Conservation (phyloP, 2,113 vertebrate species). For the Gorsachius goisagi region DNA sequence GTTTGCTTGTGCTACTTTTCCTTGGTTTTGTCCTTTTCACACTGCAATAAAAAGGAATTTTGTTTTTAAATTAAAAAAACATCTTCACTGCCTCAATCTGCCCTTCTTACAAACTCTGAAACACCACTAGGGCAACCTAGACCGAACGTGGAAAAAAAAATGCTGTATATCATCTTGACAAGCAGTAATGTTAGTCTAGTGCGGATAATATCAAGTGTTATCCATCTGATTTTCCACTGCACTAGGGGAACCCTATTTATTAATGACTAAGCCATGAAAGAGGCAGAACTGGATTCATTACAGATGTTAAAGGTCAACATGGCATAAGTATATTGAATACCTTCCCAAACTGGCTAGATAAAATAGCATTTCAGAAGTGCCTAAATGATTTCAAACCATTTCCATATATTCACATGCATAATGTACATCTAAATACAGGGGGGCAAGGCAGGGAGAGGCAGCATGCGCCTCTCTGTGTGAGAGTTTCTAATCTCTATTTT, state of each 20-base stretch:
- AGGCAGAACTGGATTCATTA: slow-evolving; percentile 55
- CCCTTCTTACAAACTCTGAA: background rate
- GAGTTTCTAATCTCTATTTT: slow-evolving; percentile 46
- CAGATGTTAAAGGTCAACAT: slow-evolving; percentile 43
- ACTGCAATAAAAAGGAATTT: slow-evolving; percentile 71
- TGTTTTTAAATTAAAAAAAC: background rate
- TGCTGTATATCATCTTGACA: slow-evolving; percentile 15
- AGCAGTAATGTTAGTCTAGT: slow-evolving; percentile 8
- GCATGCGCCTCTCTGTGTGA: background rate
- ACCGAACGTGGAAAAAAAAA: slow-evolving; percentile 3
- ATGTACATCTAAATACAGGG: background rate
- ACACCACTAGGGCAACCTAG: background rate
- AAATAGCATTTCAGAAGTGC: slow-evolving; percentile 43
- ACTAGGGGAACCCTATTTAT: slow-evolving; percentile 30
- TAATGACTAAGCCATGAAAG: slow-evolving; percentile 37
- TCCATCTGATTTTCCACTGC: slow-evolving; percentile 40
- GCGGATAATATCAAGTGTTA: slow-evolving; percentile 10
- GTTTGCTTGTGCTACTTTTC: slow-evolving; percentile 49
- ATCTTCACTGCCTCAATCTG: background rate
- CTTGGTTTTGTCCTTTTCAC: slow-evolving; percentile 76
- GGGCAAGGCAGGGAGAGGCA: background rate
- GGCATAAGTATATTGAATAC: slow-evolving; percentile 28
- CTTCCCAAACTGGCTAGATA: slow-evolving; percentile 35
- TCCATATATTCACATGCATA: background rate
- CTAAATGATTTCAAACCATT: slow-evolving; percentile 41